Percentiles rank a stretch among this genome's conserved stretches.
These are phyloP conservation scores for Melipona bicolor DNA, from an alignment of 2,888 invertebrate genomes.

Conservation along the genomic window DNA sequence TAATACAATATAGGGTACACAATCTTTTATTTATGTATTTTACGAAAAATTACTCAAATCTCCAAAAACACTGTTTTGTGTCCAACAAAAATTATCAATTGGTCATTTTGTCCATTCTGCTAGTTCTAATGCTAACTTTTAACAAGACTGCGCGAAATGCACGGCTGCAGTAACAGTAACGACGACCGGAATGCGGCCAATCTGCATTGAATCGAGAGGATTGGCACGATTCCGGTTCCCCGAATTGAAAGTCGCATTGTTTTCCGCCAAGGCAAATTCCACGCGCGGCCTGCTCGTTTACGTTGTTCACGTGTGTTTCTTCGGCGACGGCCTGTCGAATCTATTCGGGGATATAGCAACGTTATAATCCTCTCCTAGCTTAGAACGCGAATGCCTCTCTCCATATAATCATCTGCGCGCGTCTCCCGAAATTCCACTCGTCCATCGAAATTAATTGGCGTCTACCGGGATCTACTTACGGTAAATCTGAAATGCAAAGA, in stretches of 20 bases:
- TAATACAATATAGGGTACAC: too few species aligned
- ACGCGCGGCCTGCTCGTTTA: background rate
- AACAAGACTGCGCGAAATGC: background rate
- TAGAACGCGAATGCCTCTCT: background rate
- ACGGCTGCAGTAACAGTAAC: background rate
- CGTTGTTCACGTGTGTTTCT: slow-evolving; percentile 10
- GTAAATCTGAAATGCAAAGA: slow-evolving; percentile 59
- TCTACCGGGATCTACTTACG: slow-evolving; percentile 48
- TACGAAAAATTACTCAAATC: too few species aligned
- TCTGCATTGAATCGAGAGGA: background rate
- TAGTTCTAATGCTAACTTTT: too few species aligned
- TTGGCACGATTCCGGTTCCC: slow-evolving; percentile 19
- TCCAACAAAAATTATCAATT: too few species aligned
- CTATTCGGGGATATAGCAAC: too few species aligned
- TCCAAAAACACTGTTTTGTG: too few species aligned
- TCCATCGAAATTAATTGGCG: slow-evolving; percentile 54
- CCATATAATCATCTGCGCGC: background rate
- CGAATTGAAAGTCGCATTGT: slow-evolving; percentile 49
- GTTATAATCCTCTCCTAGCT: background rate
- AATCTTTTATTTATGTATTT: too few species aligned
- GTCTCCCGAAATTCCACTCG: slow-evolving; percentile 21
- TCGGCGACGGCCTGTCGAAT: slow-evolving; percentile 41
- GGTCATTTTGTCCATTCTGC: too few species aligned
- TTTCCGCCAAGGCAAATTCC: slow-evolving; percentile 39
- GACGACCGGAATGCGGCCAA: slow-evolving; percentile 21